These are phyloP conservation scores for Microcaecilia unicolor DNA, from an alignment of 2,797 vertebrate species.

Conservation along the genomic window DNA sequence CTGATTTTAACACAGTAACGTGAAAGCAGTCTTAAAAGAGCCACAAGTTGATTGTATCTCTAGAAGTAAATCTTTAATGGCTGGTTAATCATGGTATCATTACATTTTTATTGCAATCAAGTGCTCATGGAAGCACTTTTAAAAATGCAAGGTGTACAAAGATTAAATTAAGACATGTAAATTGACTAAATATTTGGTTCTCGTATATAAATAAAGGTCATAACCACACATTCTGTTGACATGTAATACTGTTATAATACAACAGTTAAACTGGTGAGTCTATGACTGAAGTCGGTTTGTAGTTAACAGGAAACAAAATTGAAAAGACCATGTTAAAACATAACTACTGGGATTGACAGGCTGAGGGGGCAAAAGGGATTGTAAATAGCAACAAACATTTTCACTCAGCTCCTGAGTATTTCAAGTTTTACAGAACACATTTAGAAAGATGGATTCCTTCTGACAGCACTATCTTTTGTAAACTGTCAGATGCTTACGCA, in stretches of 20 bases:
- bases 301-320: conserved; percentile 64
- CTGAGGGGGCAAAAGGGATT: conserved; percentile 46
- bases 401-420: conserved; percentile 73
- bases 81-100: conserved; percentile 71
- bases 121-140: conserved; percentile 74
- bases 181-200: conserved; percentile 83
- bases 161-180: conserved; percentile 75
- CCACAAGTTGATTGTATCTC: conserved; percentile 20
- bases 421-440: conserved; percentile 70
- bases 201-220: conserved; percentile 80
- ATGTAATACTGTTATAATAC: conserved; percentile 79
- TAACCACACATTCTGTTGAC: conserved; percentile 80
- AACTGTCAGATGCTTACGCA: conserved; percentile 57
- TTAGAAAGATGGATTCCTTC: conserved; percentile 67
- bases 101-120: conserved; percentile 77
- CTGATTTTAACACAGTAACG: too few relatives aligned
- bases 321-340: conserved; percentile 65
- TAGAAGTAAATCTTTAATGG: conserved; percentile 70
- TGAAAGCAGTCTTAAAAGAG: too few relatives aligned
- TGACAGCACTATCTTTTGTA: conserved; percentile 70
- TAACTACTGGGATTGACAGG: conserved; percentile 63
- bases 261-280: conserved; percentile 69
- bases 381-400: conserved; percentile 68
- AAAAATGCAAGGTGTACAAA: conserved; percentile 76
- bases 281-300: conserved; percentile 62